These are phyloP conservation scores for Prosopocoilus inquinatus DNA, from an alignment of 2,888 invertebrate genomes.

Conservation along the genomic window DNA sequence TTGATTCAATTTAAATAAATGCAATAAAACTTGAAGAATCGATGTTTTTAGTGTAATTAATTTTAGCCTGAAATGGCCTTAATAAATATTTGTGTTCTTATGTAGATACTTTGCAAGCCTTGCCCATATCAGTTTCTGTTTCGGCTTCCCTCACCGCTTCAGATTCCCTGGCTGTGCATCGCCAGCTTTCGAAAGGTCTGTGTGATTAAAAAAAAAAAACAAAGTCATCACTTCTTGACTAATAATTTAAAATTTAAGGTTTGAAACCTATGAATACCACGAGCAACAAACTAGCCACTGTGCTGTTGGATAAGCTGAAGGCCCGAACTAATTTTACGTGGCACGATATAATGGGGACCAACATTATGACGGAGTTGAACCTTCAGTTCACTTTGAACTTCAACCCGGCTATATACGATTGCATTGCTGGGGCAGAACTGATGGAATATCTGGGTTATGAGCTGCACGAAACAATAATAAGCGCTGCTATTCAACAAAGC, in stretches of 20 bases:
- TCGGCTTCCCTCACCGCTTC: too few relatives aligned
- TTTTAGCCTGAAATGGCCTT: too few relatives aligned
- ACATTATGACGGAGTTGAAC: conserved; percentile 65
- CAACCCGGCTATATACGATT: conserved; percentile 62
- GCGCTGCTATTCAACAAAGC: conserved; percentile 62
- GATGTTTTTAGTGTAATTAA: too few relatives aligned
- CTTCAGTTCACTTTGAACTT: conserved; percentile 68
- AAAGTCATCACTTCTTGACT: neutral
- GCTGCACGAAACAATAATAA: conserved; percentile 55
- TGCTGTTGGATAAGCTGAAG: conserved; percentile 38
- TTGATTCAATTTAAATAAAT: neutral
- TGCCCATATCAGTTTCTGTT: too few relatives aligned
- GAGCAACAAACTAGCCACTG: conserved; percentile 28
- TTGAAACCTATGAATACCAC: conserved; percentile 6
- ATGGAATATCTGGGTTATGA: conserved; percentile 69
- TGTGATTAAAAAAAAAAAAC: neutral
- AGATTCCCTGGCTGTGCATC: conserved; percentile 16
- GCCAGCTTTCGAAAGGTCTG: conserved; percentile 22
- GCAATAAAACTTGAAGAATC: neutral
- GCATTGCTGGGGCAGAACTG: conserved; percentile 71
- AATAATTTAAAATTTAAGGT: too few relatives aligned
- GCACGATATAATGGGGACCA: conserved; percentile 68
- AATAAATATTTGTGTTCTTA: too few relatives aligned
- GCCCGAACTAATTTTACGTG: conserved; percentile 54
- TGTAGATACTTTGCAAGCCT: too few relatives aligned